Evolutionary conservation across 2,113 vertebrate genomes (phyloP), one percentile per base, ranked within the genome.

Genomic region (Tyrannus savana): DNA sequence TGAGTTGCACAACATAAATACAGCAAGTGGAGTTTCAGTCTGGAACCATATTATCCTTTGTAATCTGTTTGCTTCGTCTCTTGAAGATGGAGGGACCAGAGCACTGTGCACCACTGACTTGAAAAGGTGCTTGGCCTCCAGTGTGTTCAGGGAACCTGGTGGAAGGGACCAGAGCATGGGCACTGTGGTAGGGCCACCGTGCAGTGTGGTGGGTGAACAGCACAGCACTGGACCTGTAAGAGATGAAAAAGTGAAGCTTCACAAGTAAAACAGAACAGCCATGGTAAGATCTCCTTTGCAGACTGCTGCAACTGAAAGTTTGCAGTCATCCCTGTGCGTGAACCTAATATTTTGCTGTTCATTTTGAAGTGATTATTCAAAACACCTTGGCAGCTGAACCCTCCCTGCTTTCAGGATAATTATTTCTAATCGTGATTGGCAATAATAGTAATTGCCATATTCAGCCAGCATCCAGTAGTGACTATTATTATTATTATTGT

Each of bases 381-480:
- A 96, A 95, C 93, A 95, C 93, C 95, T 94, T 90, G 95, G 94
- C 90, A 96, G 92, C 92, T 82, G 90, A 94, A 86, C 83, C 86
- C 90, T 84, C 55, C n/a, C 19, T 50, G 83, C 92, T 94, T 89
- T 94, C 80, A 86, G 83, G 64, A 80, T 94, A 96, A 94, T 94
- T 94, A 84, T 95, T 96, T 90, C 86, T 90, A 94, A 90, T 84
- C 66, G 90, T 94, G 92, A 96, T 90, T 96, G 93, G 93, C 96
- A 92, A 94, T 94, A 95, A 90, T 60, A 92, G 88, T 86, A 92
- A 94, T 78, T 93, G 92, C 92, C 89, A 88, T 93, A 94, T 96
- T 96, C 93, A 90, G 83, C 86, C 88, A 89, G 93, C 83, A 69
- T 73, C 68, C 96, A 95, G 95, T 90, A 94, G 95, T 86, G 92